Percentiles rank a stretch among this genome's conserved stretches.
phyloP scores from a whole-genome alignment of 2,888 invertebrate genomes.

The Drosophila mercatorum region DNA sequence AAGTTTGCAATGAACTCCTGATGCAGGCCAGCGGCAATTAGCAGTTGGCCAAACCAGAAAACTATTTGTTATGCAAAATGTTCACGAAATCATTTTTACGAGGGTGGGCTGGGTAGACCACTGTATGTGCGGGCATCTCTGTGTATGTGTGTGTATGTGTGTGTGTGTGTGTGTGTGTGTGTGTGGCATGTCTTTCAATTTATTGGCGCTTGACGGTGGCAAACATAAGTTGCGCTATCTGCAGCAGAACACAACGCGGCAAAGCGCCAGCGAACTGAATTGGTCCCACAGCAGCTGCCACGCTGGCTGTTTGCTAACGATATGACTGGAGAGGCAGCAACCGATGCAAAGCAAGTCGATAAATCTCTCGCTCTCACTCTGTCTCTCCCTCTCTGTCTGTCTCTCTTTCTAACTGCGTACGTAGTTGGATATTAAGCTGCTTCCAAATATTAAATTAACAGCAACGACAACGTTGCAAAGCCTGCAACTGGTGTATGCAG shows the following conservation, averaged over 20 bases:
- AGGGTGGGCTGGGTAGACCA: background rate
- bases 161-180: slow-evolving; percentile 5
- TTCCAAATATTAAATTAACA: slow-evolving; percentile 80
- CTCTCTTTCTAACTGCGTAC: slow-evolving; percentile 37
- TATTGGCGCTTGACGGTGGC: slow-evolving; percentile 66
- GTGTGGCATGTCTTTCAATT: slow-evolving; percentile 62
- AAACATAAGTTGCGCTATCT: slow-evolving; percentile 79
- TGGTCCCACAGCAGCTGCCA: slow-evolving; percentile 43
- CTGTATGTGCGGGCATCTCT: background rate
- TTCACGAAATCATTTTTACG: slow-evolving; percentile 25
- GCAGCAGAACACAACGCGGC: slow-evolving; percentile 57
- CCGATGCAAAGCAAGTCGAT: slow-evolving; percentile 45
- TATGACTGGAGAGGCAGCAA: slow-evolving; percentile 36
- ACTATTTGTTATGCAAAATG: slow-evolving; percentile 39
- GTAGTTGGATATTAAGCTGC: slow-evolving; percentile 74
- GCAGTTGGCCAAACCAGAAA: slow-evolving; percentile 28
- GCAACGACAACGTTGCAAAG: slow-evolving; percentile 41
- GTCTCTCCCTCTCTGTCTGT: slow-evolving; percentile 6
- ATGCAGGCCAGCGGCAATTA: slow-evolving; percentile 42
- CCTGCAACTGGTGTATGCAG: slow-evolving; percentile 46
- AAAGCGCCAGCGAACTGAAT: slow-evolving; percentile 50
- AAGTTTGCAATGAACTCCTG: slow-evolving; percentile 50
- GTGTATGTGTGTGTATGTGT: background rate
- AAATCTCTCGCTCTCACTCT: slow-evolving; percentile 16
- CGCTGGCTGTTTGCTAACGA: slow-evolving; percentile 50